A percentile compares a stretch with the other conserved stretches of the same genome.
phyloP scores from a whole-genome alignment of 2,888 invertebrate species.

The Plebejus melissa region DNA sequence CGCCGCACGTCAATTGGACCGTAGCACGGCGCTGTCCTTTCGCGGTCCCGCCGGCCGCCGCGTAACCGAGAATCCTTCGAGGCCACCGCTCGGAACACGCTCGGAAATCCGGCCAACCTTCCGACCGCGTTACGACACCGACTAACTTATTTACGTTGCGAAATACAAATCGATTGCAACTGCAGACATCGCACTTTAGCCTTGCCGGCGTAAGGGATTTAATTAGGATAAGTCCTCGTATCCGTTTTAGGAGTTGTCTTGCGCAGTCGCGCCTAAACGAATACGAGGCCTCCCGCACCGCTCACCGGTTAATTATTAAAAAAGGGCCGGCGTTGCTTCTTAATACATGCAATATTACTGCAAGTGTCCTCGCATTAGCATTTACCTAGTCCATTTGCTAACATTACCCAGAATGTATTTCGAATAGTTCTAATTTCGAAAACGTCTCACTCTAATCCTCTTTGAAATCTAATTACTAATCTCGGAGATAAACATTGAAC shows the following conservation, averaged over 20 bases:
- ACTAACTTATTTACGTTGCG: constrained; percentile 77
- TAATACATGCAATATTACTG: constrained; percentile 5
- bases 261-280: constrained; percentile 71
- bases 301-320: constrained; percentile 47
- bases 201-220: constrained; percentile 75
- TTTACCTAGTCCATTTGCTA: not conserved
- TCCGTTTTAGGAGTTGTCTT: constrained; percentile 45
- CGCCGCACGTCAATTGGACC: constrained; percentile 36
- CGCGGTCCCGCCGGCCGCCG: constrained; percentile 53
- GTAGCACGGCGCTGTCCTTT: constrained; percentile 43
- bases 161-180: constrained; percentile 78
- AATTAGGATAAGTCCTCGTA: constrained; percentile 61
- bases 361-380: not conserved
- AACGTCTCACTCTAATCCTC: not conserved
- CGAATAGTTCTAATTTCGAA: not conserved
- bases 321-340: constrained; percentile 31
- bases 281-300: constrained; percentile 75
- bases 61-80: constrained; percentile 74
- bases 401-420: not conserved
- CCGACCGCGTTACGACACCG: constrained; percentile 77
- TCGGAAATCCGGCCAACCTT: constrained; percentile 80
- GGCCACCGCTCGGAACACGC: constrained; percentile 74
- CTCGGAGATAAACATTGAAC: constrained; percentile 21
- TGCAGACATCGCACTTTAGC: constrained; percentile 76
- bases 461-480: constrained; percentile 12